Conservation (phyloP, 37 sponge, comb jelly and placozoan species). For the Theonella swinhoei region DNA sequence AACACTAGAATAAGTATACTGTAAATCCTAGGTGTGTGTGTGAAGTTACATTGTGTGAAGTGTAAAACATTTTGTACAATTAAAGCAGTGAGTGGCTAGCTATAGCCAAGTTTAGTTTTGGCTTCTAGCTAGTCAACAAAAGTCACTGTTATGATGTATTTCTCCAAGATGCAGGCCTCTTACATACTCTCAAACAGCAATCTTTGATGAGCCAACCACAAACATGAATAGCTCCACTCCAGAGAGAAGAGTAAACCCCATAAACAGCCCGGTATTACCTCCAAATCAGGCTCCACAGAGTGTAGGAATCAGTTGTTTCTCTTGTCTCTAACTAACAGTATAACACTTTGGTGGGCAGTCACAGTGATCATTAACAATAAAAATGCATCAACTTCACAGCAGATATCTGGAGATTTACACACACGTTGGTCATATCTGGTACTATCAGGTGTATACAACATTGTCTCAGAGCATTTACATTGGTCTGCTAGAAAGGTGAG, state of each 20-base stretch:
- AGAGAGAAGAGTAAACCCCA: constrained; percentile 36
- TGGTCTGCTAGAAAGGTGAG: not conserved
- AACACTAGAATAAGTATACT: no score
- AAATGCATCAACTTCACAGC: constrained; percentile 18
- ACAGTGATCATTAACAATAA: not conserved
- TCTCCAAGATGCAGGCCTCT: no score
- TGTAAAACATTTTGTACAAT: no score
- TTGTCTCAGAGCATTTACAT: not conserved
- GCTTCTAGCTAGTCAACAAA: no score
- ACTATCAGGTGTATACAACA: not conserved
- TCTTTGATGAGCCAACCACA: constrained; percentile 9
- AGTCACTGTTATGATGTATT: no score
- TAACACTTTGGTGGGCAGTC: constrained; percentile 30
- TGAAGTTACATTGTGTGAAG: no score
- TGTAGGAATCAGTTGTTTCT: constrained; percentile 42
- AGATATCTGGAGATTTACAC: not conserved
- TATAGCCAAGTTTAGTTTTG: no score
- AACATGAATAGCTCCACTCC: constrained; percentile 13
- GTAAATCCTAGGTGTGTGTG: no score
- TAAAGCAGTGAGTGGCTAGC: no score
- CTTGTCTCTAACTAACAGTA: constrained; percentile 6
- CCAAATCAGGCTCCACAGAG: constrained; percentile 44
- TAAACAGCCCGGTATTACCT: constrained; percentile 50
- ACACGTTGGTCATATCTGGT: not conserved
- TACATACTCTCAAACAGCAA: constrained; percentile 14